Evolutionary conservation across 2,113 vertebrate genomes (phyloP).

Genomic region (Callaeas wilsoni): DNA sequence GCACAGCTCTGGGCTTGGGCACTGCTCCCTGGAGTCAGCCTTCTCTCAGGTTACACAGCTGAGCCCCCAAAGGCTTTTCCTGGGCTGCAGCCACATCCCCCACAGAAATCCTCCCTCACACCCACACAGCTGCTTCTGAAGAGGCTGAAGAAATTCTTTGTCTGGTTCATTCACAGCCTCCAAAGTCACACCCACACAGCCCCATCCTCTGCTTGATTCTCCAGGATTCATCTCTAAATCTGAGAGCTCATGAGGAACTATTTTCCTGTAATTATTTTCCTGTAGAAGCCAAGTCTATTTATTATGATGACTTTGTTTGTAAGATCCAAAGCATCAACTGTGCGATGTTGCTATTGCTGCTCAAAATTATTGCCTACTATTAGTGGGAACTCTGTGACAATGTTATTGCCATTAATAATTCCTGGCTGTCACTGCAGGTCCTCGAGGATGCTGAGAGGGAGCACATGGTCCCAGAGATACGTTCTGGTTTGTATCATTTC

Average conservation of each 20-base stretch:
- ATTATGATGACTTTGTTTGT: neutral
- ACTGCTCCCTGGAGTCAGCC: neutral
- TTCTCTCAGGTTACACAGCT: neutral
- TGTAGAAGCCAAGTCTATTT: neutral
- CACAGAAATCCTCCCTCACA: neutral
- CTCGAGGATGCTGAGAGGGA: neutral
- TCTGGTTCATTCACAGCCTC: neutral
- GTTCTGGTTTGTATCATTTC: constrained; percentile 1
- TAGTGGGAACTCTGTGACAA: neutral
- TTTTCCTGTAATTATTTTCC: constrained; percentile 27
- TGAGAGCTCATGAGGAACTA: neutral
- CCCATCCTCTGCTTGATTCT: neutral
- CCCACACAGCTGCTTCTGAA: neutral
- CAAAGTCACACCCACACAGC: neutral
- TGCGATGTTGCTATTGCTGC: neutral
- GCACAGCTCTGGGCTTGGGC: neutral
- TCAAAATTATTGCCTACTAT: constrained; percentile 14
- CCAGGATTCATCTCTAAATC: neutral
- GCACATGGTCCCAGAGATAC: neutral
- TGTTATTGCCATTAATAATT: constrained; percentile 43
- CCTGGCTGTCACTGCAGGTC: constrained; percentile 24
- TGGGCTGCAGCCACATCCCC: neutral
- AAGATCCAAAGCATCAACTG: constrained; percentile 2
- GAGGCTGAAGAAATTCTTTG: neutral
- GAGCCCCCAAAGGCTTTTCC: neutral